Percentiles rank a stretch among this genome's conserved stretches.
These are phyloP conservation scores for Boulengerochromis microlepis DNA, from an alignment of 2,113 vertebrate species.

Conservation along the genomic window DNA sequence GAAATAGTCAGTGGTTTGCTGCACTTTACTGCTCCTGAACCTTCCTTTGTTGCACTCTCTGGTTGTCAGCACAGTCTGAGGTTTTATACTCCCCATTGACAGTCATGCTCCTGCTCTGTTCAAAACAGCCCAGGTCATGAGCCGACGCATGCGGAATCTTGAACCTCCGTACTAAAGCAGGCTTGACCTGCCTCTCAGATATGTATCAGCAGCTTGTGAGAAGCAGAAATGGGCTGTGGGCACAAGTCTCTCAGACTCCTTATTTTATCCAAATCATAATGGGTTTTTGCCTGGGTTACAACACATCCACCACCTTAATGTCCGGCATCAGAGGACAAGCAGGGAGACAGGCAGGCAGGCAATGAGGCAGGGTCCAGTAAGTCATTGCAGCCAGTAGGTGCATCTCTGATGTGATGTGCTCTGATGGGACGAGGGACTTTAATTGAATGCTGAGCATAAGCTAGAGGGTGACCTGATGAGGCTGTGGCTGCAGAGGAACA, in stretches of 20 bases:
- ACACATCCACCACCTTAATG: neutral
- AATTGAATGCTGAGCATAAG: constrained; percentile 53
- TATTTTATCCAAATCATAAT: neutral
- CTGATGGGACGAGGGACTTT: constrained; percentile 62
- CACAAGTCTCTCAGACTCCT: neutral
- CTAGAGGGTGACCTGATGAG: constrained; percentile 56
- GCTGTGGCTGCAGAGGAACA: constrained; percentile 15
- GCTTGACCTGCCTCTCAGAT: constrained; percentile 45
- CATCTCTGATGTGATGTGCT: constrained; percentile 61
- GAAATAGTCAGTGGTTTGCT: neutral
- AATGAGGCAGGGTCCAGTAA: neutral
- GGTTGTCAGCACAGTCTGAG: neutral
- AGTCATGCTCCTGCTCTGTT: neutral
- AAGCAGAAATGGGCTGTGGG: neutral
- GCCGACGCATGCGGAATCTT: constrained; percentile 65
- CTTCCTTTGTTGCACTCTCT: neutral
- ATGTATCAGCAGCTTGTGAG: constrained; percentile 65
- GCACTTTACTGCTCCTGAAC: neutral
- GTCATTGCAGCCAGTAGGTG: constrained; percentile 36
- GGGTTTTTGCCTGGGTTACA: neutral
- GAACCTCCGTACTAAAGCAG: constrained; percentile 50
- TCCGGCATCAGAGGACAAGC: neutral
- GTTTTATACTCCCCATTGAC: constrained; percentile 38
- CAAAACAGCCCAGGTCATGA: constrained; percentile 35
- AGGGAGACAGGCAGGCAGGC: neutral